Evolutionary conservation across 92 coral and sea anemone species (phyloP).

Genomic region (Parazoanthus darwini): DNA sequence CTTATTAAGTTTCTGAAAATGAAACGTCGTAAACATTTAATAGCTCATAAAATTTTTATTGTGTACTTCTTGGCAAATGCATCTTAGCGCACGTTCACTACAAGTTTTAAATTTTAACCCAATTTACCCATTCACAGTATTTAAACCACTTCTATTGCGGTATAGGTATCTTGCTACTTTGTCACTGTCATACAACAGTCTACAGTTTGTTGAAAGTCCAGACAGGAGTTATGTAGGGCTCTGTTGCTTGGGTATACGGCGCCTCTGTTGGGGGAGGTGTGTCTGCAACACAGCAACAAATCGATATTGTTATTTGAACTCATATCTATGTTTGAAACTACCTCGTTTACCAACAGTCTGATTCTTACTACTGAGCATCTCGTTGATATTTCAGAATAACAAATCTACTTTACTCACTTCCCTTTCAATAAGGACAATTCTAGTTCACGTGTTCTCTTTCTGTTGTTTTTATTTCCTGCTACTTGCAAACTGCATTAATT

Average conservation of each 20-base stretch:
- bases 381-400: no score
- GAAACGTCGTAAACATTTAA: background rate
- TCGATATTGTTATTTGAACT: background rate
- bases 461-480: no score
- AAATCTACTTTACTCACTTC: no score
- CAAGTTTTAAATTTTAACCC: background rate
- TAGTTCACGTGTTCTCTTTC: no score
- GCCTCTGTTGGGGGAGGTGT: background rate
- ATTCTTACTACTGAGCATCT: background rate
- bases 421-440: no score
- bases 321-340: background rate
- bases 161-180: background rate
- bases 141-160: background rate
- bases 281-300: background rate
- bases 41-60: background rate
- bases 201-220: constrained; percentile 17
- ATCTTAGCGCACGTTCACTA: background rate
- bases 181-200: background rate
- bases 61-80: no score
- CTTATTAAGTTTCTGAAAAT: no score
- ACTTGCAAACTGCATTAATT: no score
- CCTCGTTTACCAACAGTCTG: background rate
- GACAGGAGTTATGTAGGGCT: constrained; percentile 15
- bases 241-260: background rate
- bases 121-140: background rate